Evolutionary conservation across 2,113 vertebrate species (phyloP), one percentile per base, ranked within the genome.

Genomic region (Pangasianodon hypophthalmus): DNA sequence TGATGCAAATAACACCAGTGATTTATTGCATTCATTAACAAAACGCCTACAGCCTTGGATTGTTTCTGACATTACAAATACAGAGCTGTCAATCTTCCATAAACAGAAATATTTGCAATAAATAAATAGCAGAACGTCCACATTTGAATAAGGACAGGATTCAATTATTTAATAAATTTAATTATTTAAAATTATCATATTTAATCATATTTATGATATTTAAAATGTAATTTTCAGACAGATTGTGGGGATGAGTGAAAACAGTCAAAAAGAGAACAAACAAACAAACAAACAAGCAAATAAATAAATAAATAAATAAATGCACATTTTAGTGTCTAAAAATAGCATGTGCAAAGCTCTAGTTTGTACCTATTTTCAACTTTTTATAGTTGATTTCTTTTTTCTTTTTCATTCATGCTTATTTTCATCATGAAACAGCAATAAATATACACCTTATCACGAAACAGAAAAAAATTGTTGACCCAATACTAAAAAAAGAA

Each of bases 21-120:
- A 54, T n/a, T 54, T 56, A 56, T 18, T 81, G 79, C 29, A 37
- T 3, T 82, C 50, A 37, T 56, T 56, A 56, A 21, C n/a, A 56
- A 56, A 82, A 54, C 7, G 24, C n/a, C 80, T 82, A 82, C 52
- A 82, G 50, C n/a, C 8, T 82, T 82, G 80, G 79, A 54, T 32
- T 81, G 9, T 50, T 79, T 79, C 46, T 79, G 79, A 37, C n/a
- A 37, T 56, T 82, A 56, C 10, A 82, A 37, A 82, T 37, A 56
- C n/a, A 54, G 6, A 56, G 7, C 24, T 37, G 80, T 32, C 79
- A 32, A 32, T 32, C 46, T 48, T 81, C 14, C 18, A n/a, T 37
- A 4, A 82, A 82, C 48, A 81, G 26, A 52, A 50, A 32, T 52
- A n/a, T 81, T n/a, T n/a, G n/a, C n/a, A n/a, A n/a, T n/a, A 48